Percentiles rank a stretch among this genome's conserved stretches.
Evolutionary conservation across 2,113 vertebrate genomes (phyloP).

Genomic region (Xiphophorus couchianus): DNA sequence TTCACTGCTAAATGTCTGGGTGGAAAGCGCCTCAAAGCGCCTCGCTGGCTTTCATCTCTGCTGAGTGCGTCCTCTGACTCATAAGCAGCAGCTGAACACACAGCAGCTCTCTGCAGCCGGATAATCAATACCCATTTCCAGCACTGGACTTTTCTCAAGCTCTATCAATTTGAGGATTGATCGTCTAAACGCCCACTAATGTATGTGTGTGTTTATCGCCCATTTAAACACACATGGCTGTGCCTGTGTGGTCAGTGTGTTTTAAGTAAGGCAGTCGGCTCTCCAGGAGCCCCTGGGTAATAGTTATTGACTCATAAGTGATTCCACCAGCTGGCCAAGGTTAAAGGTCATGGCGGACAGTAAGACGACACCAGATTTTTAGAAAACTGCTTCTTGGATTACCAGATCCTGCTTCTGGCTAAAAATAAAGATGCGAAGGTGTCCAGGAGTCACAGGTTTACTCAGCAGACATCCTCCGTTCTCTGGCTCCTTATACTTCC

Average conservation of each 20-base stretch:
- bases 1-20: conserved; percentile 28
- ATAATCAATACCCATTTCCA: conserved; percentile 61
- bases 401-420: background rate
- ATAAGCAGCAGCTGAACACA: conserved; percentile 59
- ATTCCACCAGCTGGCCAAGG: background rate
- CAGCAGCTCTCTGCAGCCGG: conserved; percentile 39
- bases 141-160: conserved; percentile 46
- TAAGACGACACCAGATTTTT: background rate
- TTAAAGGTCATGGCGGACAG: background rate
- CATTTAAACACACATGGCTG: conserved; percentile 6
- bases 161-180: conserved; percentile 57
- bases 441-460: background rate
- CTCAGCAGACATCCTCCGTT: too few relatives aligned
- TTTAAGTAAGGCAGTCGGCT: background rate
- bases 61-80: conserved; percentile 51
- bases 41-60: conserved; percentile 41
- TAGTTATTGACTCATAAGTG: background rate
- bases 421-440: background rate
- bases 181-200: conserved; percentile 45
- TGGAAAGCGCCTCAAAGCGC: conserved; percentile 15
- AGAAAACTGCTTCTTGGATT: background rate
- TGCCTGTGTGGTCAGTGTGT: conserved; percentile 21
- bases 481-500: too few relatives aligned
- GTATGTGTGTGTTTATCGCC: conserved; percentile 11
- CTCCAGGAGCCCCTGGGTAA: background rate